Evolutionary conservation across 2,113 vertebrate species (phyloP).

Genomic region (Ceyx cyanopectus): DNA sequence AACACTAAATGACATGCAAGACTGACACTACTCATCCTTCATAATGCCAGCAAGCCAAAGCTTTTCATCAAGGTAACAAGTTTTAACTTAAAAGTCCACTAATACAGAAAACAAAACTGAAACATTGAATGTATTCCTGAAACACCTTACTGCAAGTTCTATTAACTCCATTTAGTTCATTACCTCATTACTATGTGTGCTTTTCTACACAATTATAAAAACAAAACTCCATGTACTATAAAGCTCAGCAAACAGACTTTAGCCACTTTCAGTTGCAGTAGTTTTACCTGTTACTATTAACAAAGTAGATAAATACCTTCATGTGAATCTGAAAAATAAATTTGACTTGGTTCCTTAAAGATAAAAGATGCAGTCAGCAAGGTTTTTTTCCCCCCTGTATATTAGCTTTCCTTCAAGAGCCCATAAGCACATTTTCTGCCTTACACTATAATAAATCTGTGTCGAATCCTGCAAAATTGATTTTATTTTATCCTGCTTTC

Average conservation of each 20-base stretch:
- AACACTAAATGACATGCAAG: not conserved
- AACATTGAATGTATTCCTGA: not conserved
- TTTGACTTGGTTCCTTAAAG: not conserved
- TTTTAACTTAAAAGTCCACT: not conserved
- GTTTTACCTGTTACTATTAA: not conserved
- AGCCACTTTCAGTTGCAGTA: not conserved
- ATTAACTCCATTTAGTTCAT: not conserved
- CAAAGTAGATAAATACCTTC: not conserved
- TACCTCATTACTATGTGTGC: not conserved
- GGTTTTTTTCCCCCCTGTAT: not conserved
- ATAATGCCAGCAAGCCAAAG: not conserved
- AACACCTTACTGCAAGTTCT: not conserved
- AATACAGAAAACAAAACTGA: not conserved
- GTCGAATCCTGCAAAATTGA: not conserved
- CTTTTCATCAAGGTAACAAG: not conserved
- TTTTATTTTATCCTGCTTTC: not conserved
- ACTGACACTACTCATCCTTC: not conserved
- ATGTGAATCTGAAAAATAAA: not conserved
- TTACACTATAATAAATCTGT: not conserved
- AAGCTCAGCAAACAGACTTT: not conserved
- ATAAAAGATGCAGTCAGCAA: not conserved
- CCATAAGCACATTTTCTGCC: not conserved
- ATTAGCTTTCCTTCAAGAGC: not conserved
- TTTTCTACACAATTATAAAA: not conserved
- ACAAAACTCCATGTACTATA: not conserved